Evolutionary conservation across 2,797 vertebrate genomes (phyloP), one percentile per base, ranked within the genome.

Genomic region (Rhinatrema bivittatum): DNA sequence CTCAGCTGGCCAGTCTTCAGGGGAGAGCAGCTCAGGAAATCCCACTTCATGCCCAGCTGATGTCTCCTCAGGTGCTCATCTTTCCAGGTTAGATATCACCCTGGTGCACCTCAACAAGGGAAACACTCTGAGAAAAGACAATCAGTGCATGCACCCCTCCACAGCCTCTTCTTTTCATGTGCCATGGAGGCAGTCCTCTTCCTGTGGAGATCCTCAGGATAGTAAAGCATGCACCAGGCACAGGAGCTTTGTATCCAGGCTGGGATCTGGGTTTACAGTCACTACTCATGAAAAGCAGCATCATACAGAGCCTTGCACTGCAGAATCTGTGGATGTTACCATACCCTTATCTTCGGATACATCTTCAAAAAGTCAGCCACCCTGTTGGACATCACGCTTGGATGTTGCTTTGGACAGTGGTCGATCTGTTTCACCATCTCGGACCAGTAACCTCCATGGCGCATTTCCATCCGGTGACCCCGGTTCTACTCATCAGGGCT

Each of bases 41-140:
- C 33, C 22, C 41, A 60, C n/a, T 34, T 47, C 42, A 25, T 14
- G 53, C 23, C 40, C 53, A 37, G 30, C 32, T 37, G 39, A 21
- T 10, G 11, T 22, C 5, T 45, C 65, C 56, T 65, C 70, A 29
- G 40, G 46, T 16, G 50, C 43, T 46, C 67, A 67, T 48, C 55
- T 48, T 36, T 76, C 76, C 26, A 72, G 63, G 24, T 36, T 79
- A 34, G 60, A 79, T 44, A 52, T 79, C 12, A 19, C 64, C 27
- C 47, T 77, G 46, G 38, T 53, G 23, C 48, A 62, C 6, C 32
- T 30, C 26, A 53, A 61, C 31, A 36, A 7, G 17, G 60, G 24
- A n/a, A 69, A 65, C 45, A 16, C 7, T 29, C 49, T 53, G 1
- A 7, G 46, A 29, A 69, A 47, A 1, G 0, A 29, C 25, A 13